phyloP scores from a whole-genome alignment of 30 jellyfish, hydroid and myxozoan genomes.

The Hydra vulgaris region DNA sequence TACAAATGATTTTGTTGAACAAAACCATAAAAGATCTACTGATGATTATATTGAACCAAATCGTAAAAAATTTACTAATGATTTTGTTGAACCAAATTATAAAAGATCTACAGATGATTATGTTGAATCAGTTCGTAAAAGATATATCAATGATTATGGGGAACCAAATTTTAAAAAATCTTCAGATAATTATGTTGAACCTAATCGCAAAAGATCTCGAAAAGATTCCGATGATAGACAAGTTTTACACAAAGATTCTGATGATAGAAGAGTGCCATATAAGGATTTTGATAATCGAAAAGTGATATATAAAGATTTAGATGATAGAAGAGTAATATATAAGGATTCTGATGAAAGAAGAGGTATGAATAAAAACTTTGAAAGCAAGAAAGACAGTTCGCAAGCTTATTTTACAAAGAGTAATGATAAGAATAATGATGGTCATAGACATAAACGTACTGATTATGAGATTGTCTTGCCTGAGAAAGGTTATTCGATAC shows the following conservation, averaged over 20 bases:
- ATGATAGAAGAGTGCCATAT: background rate
- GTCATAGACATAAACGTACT: background rate
- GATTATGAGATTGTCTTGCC: background rate
- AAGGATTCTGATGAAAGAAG: slow-evolving; percentile 4
- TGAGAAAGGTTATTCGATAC: background rate
- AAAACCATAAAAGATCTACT: no score
- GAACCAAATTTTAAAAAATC: no score
- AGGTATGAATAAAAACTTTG: background rate
- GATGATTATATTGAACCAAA: background rate
- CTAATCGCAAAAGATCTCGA: slow-evolving; percentile 12
- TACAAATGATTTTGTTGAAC: no score
- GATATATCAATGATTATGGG: no score
- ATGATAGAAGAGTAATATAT: no score
- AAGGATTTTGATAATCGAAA: no score
- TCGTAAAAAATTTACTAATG: no score
- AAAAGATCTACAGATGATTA: no score
- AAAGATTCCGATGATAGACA: slow-evolving; percentile 2
- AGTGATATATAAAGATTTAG: no score
- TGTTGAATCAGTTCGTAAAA: no score
- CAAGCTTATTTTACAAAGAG: background rate
- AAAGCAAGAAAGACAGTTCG: slow-evolving; percentile 7
- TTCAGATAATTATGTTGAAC: no score
- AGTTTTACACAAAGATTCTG: background rate
- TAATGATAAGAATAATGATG: background rate
- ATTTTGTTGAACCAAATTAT: no score